Base-by-base conservation (phyloP, 2,888 invertebrate genomes). In the Nezara viridula region DNA sequence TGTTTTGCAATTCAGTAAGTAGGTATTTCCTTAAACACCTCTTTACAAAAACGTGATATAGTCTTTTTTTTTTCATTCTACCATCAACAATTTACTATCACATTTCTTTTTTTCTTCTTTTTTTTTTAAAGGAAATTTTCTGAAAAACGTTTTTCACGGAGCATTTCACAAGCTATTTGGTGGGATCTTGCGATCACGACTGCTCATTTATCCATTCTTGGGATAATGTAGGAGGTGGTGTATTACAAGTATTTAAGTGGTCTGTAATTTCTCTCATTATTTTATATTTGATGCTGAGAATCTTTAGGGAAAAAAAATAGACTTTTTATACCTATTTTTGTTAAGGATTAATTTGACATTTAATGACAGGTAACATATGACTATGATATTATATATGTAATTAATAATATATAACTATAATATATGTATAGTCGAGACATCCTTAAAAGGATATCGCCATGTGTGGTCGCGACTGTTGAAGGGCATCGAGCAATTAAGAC, bases 231-330 rank as follows among this genome's bases (percentile, higher is more conserved):
- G 9, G n/a, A 27, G 66, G 2, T 19, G 32, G 37, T 37, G 66
- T 37, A 19, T 73, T 21, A 37, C 14, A 73, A 73, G 66, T 32
- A 37, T 73, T 73, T 73, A 73, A 73, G 66, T 73, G 66, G 66
- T 6, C 66, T 19, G 37, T 73, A 37, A 73, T 73, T 37, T 19
- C 19, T 73, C 37, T 6, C 19, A 37, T 19, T 19, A 73, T 32
- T 32, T 37, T 73, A 32, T 37, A 37, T 7, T 12, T 73, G 37
- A 73, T 73, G 21, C 19, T 37, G 37, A 12, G 27, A 60, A n/a
- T n/a, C n/a, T n/a, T n/a, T n/a, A n/a, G n/a, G n/a, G n/a, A n/a
- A n/a, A n/a, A n/a, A n/a, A n/a, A n/a, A n/a, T n/a, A n/a, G n/a
- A n/a, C n/a, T n/a, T n/a, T n/a, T n/a, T n/a, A n/a, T n/a, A n/a